phyloP scores from a whole-genome alignment of 2,797 vertebrate species.

The Brachyalestes nurse region DNA sequence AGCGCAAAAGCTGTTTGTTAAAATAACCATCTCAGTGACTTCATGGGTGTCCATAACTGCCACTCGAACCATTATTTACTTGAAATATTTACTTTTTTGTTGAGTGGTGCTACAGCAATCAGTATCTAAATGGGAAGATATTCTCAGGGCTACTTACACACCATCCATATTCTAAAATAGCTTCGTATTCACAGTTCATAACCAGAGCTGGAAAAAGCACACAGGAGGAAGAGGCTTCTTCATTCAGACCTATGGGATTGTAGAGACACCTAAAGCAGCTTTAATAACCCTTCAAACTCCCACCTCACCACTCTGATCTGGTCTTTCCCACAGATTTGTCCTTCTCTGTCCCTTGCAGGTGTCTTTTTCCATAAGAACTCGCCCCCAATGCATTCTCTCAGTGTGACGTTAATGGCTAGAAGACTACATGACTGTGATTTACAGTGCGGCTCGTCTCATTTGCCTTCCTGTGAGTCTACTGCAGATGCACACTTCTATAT shows the following conservation, averaged over 20 bases:
- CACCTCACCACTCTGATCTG: background rate
- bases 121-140: background rate
- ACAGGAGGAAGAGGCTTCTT: conserved; percentile 68
- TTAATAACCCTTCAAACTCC: background rate
- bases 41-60: conserved; percentile 3
- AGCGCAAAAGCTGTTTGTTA: background rate
- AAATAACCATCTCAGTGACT: background rate
- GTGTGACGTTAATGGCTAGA: conserved; percentile 59
- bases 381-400: conserved; percentile 55
- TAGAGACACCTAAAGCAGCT: conserved; percentile 67
- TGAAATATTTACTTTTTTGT: background rate
- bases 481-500: conserved; percentile 77
- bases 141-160: background rate
- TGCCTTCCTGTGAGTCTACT: conserved; percentile 59
- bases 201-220: conserved; percentile 78
- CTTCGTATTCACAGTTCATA: background rate
- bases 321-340: background rate
- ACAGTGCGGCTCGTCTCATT: conserved; percentile 65
- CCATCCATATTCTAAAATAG: background rate
- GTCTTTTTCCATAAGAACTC: conserved; percentile 48
- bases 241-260: conserved; percentile 69
- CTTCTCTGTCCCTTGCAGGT: conserved; percentile 9
- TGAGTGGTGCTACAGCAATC: background rate
- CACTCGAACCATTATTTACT: background rate
- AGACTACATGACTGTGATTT: conserved; percentile 67